phyloP scores from a whole-genome alignment of 2,113 vertebrate genomes.

The Cavia aperea region DNA sequence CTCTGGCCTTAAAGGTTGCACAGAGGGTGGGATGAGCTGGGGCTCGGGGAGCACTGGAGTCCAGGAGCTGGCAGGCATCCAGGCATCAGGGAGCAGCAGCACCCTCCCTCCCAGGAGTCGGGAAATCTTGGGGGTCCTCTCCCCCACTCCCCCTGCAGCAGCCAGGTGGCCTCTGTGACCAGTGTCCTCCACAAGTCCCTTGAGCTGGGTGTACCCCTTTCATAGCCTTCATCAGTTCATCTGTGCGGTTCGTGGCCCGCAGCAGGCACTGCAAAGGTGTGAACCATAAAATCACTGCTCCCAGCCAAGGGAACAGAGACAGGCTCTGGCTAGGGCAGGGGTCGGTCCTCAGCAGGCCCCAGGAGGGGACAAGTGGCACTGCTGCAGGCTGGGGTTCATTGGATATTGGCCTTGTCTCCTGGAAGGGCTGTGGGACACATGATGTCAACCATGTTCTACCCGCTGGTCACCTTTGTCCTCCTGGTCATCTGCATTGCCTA shows the following conservation, averaged over 20 bases:
- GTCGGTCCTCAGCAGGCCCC: neutral
- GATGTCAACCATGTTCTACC: slow-evolving; percentile 85
- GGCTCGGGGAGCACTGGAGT: no score
- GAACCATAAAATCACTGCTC: rapidly evolving
- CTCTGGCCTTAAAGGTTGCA: no score
- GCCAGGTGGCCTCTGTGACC: neutral
- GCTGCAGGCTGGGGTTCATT: rapidly evolving
- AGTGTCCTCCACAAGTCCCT: neutral
- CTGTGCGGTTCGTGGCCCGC: neutral
- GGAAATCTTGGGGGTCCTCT: neutral
- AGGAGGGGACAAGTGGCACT: no score
- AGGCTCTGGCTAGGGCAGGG: neutral
- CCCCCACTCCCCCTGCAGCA: neutral
- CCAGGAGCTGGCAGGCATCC: neutral
- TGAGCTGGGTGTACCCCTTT: neutral
- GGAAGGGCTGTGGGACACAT: slow-evolving; percentile 85
- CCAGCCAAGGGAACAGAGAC: neutral
- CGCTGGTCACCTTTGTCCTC: slow-evolving; percentile 86
- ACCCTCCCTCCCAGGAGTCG: neutral
- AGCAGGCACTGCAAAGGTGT: neutral
- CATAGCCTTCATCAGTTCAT: neutral
- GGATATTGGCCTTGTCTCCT: neutral
- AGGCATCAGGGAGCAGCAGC: neutral
- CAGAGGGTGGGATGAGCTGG: no score
- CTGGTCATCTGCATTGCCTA: slow-evolving; percentile 86